Conservation (phyloP, 2,113 vertebrate genomes). For the Salvelinus alpinus region DNA sequence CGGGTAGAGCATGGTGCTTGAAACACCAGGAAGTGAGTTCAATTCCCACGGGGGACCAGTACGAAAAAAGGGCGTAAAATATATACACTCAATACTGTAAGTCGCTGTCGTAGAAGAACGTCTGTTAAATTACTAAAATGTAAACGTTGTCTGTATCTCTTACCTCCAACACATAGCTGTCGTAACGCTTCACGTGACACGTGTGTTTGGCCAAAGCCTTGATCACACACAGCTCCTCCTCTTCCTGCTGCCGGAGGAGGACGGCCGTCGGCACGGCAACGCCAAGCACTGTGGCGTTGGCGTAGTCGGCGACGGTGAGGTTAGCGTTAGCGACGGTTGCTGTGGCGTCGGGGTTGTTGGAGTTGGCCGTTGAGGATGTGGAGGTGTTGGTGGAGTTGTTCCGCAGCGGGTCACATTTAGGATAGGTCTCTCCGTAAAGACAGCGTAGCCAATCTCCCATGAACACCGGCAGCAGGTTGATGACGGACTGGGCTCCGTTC, state of each 20-base stretch:
- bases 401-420: constrained; percentile 77
- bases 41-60: too few relatives aligned
- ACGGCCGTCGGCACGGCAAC: not conserved
- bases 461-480: constrained; percentile 88
- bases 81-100: too few relatives aligned
- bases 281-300: not conserved
- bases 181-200: constrained; percentile 93
- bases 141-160: too few relatives aligned
- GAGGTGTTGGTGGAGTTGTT: constrained; percentile 55
- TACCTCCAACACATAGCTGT: constrained; percentile 66
- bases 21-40: too few relatives aligned
- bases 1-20: fast-evolving
- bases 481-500: constrained; percentile 90
- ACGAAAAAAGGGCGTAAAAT: too few relatives aligned
- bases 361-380: not conserved
- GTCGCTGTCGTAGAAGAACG: too few relatives aligned
- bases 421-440: constrained; percentile 91
- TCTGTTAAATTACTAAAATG: too few relatives aligned
- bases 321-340: too few relatives aligned
- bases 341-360: not conserved
- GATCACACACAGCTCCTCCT: constrained; percentile 88
- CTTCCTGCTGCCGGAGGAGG: constrained; percentile 65
- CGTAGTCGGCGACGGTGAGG: constrained; percentile 18
- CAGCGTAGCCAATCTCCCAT: constrained; percentile 92
- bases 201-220: constrained; percentile 84